Percentiles rank a stretch among this genome's conserved stretches.
Conservation (phyloP, 92 coral and sea anemone species). For the Muricea muricata region DNA sequence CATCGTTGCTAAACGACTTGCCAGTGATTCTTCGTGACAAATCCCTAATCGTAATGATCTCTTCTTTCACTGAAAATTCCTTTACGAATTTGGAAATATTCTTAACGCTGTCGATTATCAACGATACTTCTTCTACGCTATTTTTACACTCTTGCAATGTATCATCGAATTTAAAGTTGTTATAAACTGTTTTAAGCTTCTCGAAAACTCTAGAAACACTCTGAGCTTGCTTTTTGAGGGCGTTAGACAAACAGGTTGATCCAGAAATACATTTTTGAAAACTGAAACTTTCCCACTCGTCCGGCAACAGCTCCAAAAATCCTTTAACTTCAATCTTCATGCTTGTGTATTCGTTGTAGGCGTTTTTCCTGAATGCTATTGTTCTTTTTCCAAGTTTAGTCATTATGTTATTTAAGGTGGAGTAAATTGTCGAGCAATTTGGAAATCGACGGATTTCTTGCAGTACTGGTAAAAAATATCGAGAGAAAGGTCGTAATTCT, state of each 20-base stretch:
- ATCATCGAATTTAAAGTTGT: constrained; percentile 73
- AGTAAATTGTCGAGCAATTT: constrained; percentile 69
- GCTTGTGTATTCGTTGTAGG: constrained; percentile 66
- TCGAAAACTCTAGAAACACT: constrained; percentile 66
- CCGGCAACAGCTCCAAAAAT: constrained; percentile 78
- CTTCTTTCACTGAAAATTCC: constrained; percentile 82
- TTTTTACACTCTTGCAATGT: constrained; percentile 72
- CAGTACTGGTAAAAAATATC: constrained; percentile 73
- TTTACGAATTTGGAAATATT: constrained; percentile 72
- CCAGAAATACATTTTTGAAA: constrained; percentile 81
- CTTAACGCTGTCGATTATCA: constrained; percentile 72
- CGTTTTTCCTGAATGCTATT: constrained; percentile 63
- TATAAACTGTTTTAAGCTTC: constrained; percentile 41
- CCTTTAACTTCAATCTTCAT: constrained; percentile 69
- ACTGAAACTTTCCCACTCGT: constrained; percentile 77
- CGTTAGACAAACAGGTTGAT: constrained; percentile 77
- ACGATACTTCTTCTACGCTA: constrained; percentile 69
- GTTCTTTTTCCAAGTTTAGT: constrained; percentile 75
- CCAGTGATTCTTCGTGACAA: constrained; percentile 75
- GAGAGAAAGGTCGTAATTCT: constrained; percentile 80
- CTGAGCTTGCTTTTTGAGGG: constrained; percentile 85
- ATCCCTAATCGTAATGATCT: constrained; percentile 74
- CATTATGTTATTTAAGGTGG: constrained; percentile 68
- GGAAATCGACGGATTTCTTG: constrained; percentile 75
- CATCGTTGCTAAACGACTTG: constrained; percentile 52